Base-by-base conservation (phyloP, 2,888 invertebrate species). In the Drosophila kanekoi region DNA sequence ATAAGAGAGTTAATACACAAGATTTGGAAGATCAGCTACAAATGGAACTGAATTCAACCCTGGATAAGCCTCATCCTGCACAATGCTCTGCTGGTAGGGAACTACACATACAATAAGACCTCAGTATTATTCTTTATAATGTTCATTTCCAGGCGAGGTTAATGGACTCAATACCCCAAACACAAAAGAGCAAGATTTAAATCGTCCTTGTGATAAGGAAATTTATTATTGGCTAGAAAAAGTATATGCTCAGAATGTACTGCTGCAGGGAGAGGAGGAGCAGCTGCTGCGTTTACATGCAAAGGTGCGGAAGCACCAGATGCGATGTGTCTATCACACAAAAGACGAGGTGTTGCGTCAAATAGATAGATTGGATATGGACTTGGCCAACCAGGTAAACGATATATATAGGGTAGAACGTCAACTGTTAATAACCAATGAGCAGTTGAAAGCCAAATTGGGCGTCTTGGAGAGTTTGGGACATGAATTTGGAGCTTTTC, bases 161-260 rank as follows among this genome's bases (percentile, higher is more conserved):
- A 59, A 35, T 4, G 8, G 20, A 5, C 18, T 11, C 9, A 16
- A 32, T 32, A 13, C 32, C 4, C 5, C 10, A 4, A 13, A 23
- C 9, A 9, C 32, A 1, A 14, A 5, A 3, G 43, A 52, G 8
- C 37, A 10, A 11, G 44, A 23, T 6, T 14, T 49, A 8, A 49
- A 53, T 11, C 41, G 45, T 6, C 71, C 81, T 28, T 81, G 83
- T 48, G 87, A 85, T 49, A 58, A 79, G 53, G 95, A 96, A 92
- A 93, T 95, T n/a, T 95, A 95, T n/a, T 95, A 95, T 81, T 93
- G 96, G 76, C 93, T 96, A 82, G 96, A 96, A 85, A 95, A 95
- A 91, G 94, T 96, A 51, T 94, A 95, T 23, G 94, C 95, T 56
- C 93, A 96, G 28, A 96, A 96, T 90, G 95, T 96, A 89, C 94